Percentiles rank a stretch among this genome's conserved stretches.
Evolutionary conservation across 2,113 vertebrate genomes (phyloP).

Genomic region (Chaetops frenatus): DNA sequence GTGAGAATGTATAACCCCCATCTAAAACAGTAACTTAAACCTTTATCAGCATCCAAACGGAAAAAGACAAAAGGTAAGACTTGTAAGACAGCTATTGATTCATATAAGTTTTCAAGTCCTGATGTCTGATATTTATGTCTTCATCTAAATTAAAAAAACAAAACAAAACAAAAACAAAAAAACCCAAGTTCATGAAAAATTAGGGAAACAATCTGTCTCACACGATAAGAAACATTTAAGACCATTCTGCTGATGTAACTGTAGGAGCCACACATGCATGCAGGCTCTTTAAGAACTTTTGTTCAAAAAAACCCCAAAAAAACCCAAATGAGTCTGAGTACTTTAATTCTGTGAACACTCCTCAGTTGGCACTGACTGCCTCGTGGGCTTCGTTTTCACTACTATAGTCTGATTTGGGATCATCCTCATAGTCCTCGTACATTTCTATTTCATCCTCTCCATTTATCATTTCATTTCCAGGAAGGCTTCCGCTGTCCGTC

Average conservation of each 20-base stretch:
- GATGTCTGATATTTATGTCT: conserved; percentile 87
- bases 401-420: conserved; percentile 99
- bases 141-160: conserved; percentile 83
- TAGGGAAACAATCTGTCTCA: conserved; percentile 90
- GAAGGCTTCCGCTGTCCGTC: conserved; percentile 83
- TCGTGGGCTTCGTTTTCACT: conserved; percentile 96
- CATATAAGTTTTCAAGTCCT: conserved; percentile 94
- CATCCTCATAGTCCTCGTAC: conserved; percentile 98
- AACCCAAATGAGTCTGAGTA: conserved; percentile 71
- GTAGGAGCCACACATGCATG: conserved; percentile 93
- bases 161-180: conserved; percentile 31
- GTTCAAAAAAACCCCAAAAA: conserved; percentile 66
- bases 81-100: conserved; percentile 87
- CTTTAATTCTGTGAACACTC: conserved; percentile 72
- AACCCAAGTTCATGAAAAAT: conserved; percentile 79
- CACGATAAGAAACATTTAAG: conserved; percentile 97
- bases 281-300: conserved; percentile 88
- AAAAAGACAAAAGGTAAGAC: conserved; percentile 86
- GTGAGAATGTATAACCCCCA: conserved; percentile 96
- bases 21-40: conserved; percentile 94
- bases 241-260: conserved; percentile 96
- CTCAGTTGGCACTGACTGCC: conserved; percentile 95
- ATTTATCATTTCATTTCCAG: conserved; percentile 84
- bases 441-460: conserved; percentile 97
- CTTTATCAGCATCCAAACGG: conserved; percentile 87